Base-by-base conservation (phyloP, 2,797 vertebrate genomes). In the Anomalospiza imberbis region DNA sequence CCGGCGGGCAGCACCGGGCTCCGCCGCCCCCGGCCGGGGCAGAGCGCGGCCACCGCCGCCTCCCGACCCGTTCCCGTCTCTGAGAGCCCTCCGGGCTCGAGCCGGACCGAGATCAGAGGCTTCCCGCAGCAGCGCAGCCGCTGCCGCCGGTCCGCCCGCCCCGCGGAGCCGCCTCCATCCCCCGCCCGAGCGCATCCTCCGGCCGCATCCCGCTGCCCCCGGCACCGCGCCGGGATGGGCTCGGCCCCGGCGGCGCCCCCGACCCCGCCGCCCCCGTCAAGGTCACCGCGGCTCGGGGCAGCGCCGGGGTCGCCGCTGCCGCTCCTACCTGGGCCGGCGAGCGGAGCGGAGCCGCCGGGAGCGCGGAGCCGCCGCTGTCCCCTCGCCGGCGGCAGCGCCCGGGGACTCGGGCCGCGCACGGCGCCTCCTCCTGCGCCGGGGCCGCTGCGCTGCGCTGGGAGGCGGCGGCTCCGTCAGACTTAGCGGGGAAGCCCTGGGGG, bases 401-500 rank as follows among this genome's bases (percentile, higher is more conserved):
- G 76, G 77, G 88, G 74, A 74, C 63, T 85, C 74, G 94, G 93
- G 91, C 85, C 77, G 86, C 81, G 74, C 73, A 34, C 92, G 73
- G 94, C 91, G 79, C 77, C 71, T 95, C 91, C 94, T 95, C 90
- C 94, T 88, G 94, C 86, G 85, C 79, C 66, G 82, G 77, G 63
- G 77, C 81, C 77, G 89, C 91, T 82, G 92, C 86, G 86, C 82
- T 92, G 79, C 58, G 94, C 74, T 25, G 95, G 92, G 92, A 78
- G 76, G 80, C 71, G 91, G 81, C 65, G 61, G 80, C 85, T 92
- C 58, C 74, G 60, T 44, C 88, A 72, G 72, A 71, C 83, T 89
- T 53, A 63, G 94, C 81, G 82, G 89, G 94, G 75, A 86, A 93
- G 47, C 93, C 93, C 93, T 20, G 51, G 51, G 51, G 58, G 58